Percentiles rank a stretch among this genome's conserved stretches.
Conservation (phyloP, 2,797 vertebrate species). For the Spinibarbus caldwelli region DNA sequence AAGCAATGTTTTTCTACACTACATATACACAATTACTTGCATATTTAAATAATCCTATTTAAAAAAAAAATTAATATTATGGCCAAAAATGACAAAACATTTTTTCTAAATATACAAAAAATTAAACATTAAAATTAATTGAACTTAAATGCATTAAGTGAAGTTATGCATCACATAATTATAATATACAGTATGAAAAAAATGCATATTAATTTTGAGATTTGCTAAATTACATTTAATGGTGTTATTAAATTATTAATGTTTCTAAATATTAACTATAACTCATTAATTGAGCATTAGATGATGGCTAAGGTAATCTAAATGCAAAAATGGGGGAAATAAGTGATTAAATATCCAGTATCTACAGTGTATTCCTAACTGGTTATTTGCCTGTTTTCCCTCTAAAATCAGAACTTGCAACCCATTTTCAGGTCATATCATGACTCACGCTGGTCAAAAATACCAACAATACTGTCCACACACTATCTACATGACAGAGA, state of each 20-base stretch:
- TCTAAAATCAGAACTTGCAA: not conserved
- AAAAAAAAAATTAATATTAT: not conserved
- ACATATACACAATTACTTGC: not conserved
- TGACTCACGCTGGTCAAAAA: not conserved
- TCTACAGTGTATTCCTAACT: not conserved
- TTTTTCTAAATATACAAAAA: not conserved
- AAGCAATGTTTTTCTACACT: not conserved
- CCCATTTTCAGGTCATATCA: not conserved
- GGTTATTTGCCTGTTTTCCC: not conserved
- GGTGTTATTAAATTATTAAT: not conserved
- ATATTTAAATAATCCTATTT: not conserved
- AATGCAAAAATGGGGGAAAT: not conserved
- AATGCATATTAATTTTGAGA: not conserved
- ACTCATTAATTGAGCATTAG: not conserved
- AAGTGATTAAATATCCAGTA: not conserved
- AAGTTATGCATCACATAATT: not conserved
- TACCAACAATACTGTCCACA: not conserved
- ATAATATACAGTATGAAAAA: not conserved
- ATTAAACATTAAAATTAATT: too few species aligned
- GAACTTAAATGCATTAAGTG: not conserved
- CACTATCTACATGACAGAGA: not conserved
- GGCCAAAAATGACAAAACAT: too few species aligned
- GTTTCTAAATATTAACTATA: not conserved
- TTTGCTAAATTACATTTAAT: not conserved
- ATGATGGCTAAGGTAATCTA: not conserved